Evolutionary conservation across 2,797 vertebrate genomes (phyloP).

Genomic region (Anabas testudineus): DNA sequence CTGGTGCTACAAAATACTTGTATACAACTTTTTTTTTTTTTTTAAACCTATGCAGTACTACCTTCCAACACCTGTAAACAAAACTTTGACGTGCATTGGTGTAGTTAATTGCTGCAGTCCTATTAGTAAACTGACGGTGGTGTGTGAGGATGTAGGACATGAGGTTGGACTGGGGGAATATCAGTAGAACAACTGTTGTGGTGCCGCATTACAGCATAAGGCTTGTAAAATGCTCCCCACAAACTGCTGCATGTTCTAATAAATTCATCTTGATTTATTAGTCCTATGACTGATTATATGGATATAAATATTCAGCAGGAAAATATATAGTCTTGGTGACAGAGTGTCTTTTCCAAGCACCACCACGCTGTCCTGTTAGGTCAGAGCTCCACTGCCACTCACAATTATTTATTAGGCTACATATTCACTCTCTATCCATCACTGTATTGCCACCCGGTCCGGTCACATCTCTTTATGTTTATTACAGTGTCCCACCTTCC

Average conservation of each 20-base stretch:
- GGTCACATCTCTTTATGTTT: constrained; percentile 86
- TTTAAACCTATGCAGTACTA: neutral
- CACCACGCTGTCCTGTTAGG: constrained; percentile 74
- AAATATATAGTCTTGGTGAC: constrained; percentile 76
- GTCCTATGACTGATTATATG: constrained; percentile 76
- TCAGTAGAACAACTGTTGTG: constrained; percentile 35
- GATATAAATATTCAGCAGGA: constrained; percentile 78
- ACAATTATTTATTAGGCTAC: constrained; percentile 85
- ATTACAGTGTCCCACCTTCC: constrained; percentile 82
- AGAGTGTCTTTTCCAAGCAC: constrained; percentile 72
- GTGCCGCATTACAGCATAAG: constrained; percentile 37
- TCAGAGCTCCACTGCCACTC: constrained; percentile 81
- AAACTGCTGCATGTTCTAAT: constrained; percentile 64
- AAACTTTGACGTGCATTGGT: neutral
- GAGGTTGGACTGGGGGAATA: neutral
- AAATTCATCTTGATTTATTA: constrained; percentile 77
- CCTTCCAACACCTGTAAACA: neutral
- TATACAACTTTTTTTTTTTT: no score
- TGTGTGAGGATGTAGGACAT: constrained; percentile 1
- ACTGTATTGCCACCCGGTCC: constrained; percentile 79
- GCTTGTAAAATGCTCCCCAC: constrained; percentile 53
- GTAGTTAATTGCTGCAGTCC: neutral
- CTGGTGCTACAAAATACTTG: neutral
- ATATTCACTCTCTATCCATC: constrained; percentile 86
- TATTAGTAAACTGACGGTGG: neutral